phyloP scores from a whole-genome alignment of 1,140 invertebrate genomes.

The Sipha flava region DNA sequence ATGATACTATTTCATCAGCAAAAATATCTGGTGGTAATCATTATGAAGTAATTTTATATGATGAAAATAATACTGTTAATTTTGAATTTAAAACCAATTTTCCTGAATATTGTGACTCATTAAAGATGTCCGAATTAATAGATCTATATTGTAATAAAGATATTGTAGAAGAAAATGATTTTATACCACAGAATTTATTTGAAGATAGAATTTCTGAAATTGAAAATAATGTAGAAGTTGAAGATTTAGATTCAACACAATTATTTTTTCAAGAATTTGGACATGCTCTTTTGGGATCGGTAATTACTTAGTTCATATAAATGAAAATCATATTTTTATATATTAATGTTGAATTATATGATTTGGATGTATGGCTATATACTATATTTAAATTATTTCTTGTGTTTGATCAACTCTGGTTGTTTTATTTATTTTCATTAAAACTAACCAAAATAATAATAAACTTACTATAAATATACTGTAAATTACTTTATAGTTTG shows the following conservation, averaged over 20 bases:
- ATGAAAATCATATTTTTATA: background rate
- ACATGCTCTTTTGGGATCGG: background rate
- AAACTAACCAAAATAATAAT: no score
- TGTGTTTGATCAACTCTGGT: no score
- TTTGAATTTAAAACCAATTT: background rate
- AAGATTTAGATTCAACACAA: background rate
- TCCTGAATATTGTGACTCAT: background rate
- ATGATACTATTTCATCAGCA: background rate
- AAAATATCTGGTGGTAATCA: background rate
- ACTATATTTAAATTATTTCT: no score
- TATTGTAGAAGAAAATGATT: background rate
- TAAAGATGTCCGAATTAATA: background rate
- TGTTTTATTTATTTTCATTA: no score
- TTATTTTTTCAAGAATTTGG: background rate
- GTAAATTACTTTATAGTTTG: no score
- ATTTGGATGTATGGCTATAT: no score
- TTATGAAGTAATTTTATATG: constrained; percentile 8
- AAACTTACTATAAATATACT: no score
- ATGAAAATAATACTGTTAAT: background rate
- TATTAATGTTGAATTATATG: no score
- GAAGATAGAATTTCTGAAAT: background rate
- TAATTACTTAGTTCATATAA: background rate
- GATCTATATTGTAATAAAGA: background rate
- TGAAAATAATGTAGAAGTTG: background rate
- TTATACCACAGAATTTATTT: background rate